Percentiles rank a stretch among this genome's conserved stretches.
These are phyloP conservation scores for Ciconia stormi DNA, from an alignment of 2,113 vertebrate genomes.

Conservation along the genomic window DNA sequence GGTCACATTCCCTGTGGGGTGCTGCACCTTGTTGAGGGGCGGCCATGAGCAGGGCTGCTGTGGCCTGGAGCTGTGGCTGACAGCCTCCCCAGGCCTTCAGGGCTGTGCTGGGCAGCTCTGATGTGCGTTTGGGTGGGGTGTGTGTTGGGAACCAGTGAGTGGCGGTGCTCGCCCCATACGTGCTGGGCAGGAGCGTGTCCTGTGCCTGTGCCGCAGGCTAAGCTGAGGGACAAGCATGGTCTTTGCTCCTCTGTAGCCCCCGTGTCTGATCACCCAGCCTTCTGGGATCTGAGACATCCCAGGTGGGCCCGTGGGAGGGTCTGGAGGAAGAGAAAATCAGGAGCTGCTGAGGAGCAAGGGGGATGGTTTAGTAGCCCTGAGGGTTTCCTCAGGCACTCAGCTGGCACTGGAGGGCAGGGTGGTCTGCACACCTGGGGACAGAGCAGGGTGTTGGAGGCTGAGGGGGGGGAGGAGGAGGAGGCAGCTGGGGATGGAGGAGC, in stretches of 20 bases:
- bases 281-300: background rate
- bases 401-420: background rate
- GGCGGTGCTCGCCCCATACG: accelerated
- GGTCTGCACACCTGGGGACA: background rate
- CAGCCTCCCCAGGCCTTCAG: background rate
- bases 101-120: background rate
- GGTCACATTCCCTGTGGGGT: background rate
- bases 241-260: background rate
- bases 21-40: background rate
- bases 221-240: background rate
- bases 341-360: background rate
- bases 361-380: background rate
- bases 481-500: background rate
- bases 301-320: background rate
- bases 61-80: background rate
- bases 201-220: background rate
- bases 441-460: background rate
- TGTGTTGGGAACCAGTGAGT: background rate
- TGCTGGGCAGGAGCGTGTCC: background rate
- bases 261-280: accelerated
- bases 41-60: background rate
- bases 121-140: accelerated
- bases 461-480: background rate
- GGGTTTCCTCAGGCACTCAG: background rate
- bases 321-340: background rate